Percentiles rank a stretch among this genome's conserved stretches.
Conservation (phyloP, 2,888 invertebrate genomes). For the Unio pictorum region DNA sequence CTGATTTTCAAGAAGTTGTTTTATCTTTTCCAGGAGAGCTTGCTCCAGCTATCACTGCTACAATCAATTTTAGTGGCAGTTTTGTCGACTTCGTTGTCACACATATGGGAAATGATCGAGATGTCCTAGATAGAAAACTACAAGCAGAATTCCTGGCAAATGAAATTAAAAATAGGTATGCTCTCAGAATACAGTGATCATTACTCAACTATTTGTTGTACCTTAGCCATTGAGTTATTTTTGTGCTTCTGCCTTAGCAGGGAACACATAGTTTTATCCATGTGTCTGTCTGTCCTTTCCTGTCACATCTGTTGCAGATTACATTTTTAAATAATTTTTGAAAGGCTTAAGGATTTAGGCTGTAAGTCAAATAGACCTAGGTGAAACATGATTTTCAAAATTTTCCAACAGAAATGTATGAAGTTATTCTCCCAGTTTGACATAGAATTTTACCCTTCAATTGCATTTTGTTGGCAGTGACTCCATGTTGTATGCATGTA, state of each 20-base stretch:
- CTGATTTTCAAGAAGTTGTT: neutral
- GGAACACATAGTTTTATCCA: neutral
- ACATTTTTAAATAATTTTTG: no score
- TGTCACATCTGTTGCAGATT: neutral
- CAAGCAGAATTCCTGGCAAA: constrained; percentile 67
- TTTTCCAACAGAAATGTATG: no score
- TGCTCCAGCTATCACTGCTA: constrained; percentile 71
- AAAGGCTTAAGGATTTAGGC: no score
- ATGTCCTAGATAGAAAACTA: constrained; percentile 68
- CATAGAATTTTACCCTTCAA: no score
- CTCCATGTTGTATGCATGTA: no score
- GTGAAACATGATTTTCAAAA: no score
- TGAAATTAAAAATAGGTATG: constrained; percentile 61
- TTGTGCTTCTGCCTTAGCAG: no score
- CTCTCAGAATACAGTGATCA: constrained; percentile 2
- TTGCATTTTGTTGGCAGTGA: no score
- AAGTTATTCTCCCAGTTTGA: no score
- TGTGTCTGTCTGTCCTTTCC: neutral
- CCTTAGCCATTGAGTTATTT: neutral
- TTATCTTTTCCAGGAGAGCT: constrained; percentile 63
- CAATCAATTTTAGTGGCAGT: constrained; percentile 66
- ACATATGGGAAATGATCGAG: constrained; percentile 72
- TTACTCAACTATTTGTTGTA: neutral
- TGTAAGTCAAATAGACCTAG: no score
- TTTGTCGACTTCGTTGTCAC: constrained; percentile 71